phyloP scores from a whole-genome alignment of 2,113 vertebrate species.

The Nettapus auritus region DNA sequence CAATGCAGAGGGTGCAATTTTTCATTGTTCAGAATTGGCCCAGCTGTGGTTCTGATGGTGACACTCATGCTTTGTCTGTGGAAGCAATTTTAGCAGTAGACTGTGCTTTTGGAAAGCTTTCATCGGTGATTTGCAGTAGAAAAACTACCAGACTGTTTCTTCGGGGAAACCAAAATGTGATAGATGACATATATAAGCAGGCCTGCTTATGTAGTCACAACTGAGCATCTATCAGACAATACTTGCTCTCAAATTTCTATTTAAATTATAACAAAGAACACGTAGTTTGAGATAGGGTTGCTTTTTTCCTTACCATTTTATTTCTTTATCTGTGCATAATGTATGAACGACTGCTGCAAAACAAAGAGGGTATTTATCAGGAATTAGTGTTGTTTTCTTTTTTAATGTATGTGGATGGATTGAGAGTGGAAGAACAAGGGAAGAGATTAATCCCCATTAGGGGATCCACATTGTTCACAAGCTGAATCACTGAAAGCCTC shows the following conservation, averaged over 20 bases:
- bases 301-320: not conserved
- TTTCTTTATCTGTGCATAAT: not conserved
- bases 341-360: not conserved
- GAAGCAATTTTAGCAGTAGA: not conserved
- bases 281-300: not conserved
- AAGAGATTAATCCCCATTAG: not conserved
- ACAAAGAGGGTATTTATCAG: not conserved
- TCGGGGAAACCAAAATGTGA: not conserved
- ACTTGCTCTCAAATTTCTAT: not conserved
- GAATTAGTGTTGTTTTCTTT: not conserved
- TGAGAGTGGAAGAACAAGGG: not conserved
- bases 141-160: not conserved
- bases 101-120: not conserved
- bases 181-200: not conserved
- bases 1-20: not conserved
- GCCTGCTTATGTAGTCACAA: not conserved
- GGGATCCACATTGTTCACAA: not conserved
- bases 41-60: rapidly evolving
- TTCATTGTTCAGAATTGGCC: not conserved
- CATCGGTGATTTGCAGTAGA: not conserved
- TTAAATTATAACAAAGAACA: not conserved
- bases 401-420: not conserved
- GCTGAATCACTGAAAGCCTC: not conserved
- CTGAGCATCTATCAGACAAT: not conserved
- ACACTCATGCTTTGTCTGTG: not conserved